Evolutionary conservation across 2,797 vertebrate genomes (phyloP).

Genomic region (Pteronotus mesoamericanus): DNA sequence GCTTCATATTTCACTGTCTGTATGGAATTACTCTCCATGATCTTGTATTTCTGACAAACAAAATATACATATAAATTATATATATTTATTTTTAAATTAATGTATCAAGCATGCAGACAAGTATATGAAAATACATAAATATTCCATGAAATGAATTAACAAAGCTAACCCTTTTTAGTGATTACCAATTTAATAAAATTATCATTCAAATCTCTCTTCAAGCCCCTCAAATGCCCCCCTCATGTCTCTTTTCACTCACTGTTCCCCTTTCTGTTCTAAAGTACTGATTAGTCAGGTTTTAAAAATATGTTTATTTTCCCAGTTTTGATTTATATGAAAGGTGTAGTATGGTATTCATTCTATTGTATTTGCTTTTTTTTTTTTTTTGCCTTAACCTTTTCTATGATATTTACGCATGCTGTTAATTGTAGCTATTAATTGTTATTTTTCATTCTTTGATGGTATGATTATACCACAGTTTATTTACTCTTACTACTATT

Average conservation of each 20-base stretch:
- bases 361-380: neutral
- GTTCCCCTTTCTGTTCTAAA: neutral
- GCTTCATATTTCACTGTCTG: neutral
- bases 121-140: neutral
- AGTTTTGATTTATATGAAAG: neutral
- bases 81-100: neutral
- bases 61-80: neutral
- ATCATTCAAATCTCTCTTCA: neutral
- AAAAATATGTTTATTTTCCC: neutral
- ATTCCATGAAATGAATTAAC: neutral
- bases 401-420: neutral
- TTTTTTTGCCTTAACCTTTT: neutral
- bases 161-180: neutral
- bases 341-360: neutral
- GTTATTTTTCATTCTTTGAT: neutral
- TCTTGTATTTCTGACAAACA: neutral
- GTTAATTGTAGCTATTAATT: neutral
- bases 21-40: neutral
- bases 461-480: neutral
- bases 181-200: neutral
- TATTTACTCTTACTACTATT: neutral
- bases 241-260: neutral
- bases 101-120: neutral
- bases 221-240: neutral
- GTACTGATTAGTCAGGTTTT: neutral